Evolutionary conservation across 2,113 vertebrate species (phyloP).

Genomic region (Sitta europaea): DNA sequence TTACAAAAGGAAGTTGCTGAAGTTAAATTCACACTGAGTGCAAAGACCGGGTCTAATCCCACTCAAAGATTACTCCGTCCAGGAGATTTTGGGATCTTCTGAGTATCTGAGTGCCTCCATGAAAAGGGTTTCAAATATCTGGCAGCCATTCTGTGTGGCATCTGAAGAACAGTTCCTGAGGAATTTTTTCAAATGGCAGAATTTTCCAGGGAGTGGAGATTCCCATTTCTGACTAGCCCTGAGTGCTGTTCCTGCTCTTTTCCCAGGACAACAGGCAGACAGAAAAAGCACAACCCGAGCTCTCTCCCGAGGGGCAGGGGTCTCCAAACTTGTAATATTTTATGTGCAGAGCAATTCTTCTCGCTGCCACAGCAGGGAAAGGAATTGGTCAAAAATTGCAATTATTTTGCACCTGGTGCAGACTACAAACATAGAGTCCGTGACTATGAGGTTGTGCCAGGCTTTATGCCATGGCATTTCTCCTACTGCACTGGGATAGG

Average conservation of each 20-base stretch:
- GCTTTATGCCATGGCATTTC: not conserved
- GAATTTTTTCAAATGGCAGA: not conserved
- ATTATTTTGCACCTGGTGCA: not conserved
- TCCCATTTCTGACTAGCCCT: not conserved
- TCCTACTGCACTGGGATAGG: not conserved
- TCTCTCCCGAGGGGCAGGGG: accelerated
- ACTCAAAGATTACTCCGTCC: not conserved
- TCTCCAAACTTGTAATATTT: not conserved
- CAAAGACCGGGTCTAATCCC: not conserved
- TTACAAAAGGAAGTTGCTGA: not conserved
- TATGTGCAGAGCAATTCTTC: not conserved
- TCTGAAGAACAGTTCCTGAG: not conserved
- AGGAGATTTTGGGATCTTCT: not conserved
- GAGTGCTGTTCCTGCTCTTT: not conserved
- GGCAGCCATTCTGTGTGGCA: not conserved
- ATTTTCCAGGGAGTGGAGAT: not conserved
- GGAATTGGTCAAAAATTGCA: not conserved
- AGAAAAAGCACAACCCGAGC: accelerated
- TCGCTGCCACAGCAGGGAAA: not conserved
- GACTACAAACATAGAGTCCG: not conserved
- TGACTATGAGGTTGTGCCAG: not conserved
- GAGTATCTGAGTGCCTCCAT: not conserved
- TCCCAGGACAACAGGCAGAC: not conserved
- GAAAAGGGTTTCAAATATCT: not conserved
- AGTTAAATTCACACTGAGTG: not conserved